Evolutionary conservation across 2,113 vertebrate genomes (phyloP).

Genomic region (Apaloderma vittatum): DNA sequence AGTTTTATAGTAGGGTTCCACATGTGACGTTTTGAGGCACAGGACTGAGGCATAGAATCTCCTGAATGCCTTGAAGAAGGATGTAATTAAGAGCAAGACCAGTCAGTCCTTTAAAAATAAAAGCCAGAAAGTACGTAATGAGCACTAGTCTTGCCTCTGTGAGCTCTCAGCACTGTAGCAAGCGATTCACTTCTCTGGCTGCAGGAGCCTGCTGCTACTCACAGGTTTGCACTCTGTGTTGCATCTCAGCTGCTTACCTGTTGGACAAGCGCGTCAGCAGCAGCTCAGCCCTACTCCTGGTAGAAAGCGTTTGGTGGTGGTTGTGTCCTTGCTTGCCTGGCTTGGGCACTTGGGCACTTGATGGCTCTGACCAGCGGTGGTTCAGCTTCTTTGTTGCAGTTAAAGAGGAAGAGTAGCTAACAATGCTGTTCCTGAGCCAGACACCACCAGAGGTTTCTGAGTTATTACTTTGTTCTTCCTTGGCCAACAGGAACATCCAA

Average conservation of each 20-base stretch:
- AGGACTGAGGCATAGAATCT: not conserved
- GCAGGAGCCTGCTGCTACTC: not conserved
- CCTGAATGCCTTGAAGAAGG: not conserved
- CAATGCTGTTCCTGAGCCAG: not conserved
- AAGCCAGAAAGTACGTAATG: not conserved
- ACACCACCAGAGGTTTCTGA: not conserved
- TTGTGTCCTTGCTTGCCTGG: not conserved
- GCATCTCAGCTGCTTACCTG: not conserved
- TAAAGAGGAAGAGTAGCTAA: not conserved
- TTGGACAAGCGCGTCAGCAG: rapidly evolving
- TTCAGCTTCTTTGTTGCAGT: not conserved
- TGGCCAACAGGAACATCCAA: not conserved
- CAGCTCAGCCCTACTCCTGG: not conserved
- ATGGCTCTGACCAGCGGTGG: not conserved
- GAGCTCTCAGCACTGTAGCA: not conserved
- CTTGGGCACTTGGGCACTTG: not conserved
- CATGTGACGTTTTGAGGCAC: not conserved
- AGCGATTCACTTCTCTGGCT: not conserved
- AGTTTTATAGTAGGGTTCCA: not conserved
- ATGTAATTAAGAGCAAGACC: not conserved
- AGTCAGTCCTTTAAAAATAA: not conserved
- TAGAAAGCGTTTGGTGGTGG: not conserved
- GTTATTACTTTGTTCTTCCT: not conserved
- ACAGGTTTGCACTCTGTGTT: not conserved
- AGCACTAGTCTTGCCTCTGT: not conserved